A percentile compares a stretch with the other conserved stretches of the same genome.
phyloP scores from a whole-genome alignment of 2,113 vertebrate genomes.

The Lathamus discolor region DNA sequence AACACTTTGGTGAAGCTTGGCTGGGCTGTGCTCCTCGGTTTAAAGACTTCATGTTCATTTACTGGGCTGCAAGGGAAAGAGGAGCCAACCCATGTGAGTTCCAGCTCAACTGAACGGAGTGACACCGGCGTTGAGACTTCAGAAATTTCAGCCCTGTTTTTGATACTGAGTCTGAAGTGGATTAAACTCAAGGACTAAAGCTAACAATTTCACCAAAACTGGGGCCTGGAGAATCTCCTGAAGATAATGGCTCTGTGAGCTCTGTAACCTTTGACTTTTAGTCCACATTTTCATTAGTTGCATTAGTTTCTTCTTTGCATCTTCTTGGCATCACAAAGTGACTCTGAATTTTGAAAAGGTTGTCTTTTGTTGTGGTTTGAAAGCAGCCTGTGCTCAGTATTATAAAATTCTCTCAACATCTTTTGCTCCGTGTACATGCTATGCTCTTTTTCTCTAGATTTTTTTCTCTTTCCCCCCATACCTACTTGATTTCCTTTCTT shows the following conservation, averaged over 20 bases:
- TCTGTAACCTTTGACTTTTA: neutral
- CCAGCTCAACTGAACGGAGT: slow-evolving; percentile 67
- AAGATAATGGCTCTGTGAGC: neutral
- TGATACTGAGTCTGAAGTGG: neutral
- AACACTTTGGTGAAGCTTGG: slow-evolving; percentile 86
- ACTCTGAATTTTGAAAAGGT: neutral
- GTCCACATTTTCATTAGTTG: neutral
- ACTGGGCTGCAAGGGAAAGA: slow-evolving; percentile 67
- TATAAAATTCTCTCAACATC: neutral
- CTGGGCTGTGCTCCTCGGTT: slow-evolving; percentile 83
- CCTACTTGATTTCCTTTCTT: neutral
- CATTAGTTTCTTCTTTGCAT: neutral
- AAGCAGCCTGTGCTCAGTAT: neutral
- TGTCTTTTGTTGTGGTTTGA: neutral
- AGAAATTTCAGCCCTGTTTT: neutral
- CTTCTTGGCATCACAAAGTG: neutral
- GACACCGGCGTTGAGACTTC: neutral
- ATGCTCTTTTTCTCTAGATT: neutral
- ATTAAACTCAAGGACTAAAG: neutral
- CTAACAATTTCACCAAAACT: neutral
- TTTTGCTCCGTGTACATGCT: neutral
- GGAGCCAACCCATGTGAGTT: slow-evolving; percentile 79
- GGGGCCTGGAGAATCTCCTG: neutral
- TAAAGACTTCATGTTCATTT: slow-evolving; percentile 78
- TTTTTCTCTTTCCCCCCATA: neutral